These are phyloP conservation scores for Saccostrea glomerata DNA, from an alignment of 1,140 invertebrate species.

Conservation along the genomic window DNA sequence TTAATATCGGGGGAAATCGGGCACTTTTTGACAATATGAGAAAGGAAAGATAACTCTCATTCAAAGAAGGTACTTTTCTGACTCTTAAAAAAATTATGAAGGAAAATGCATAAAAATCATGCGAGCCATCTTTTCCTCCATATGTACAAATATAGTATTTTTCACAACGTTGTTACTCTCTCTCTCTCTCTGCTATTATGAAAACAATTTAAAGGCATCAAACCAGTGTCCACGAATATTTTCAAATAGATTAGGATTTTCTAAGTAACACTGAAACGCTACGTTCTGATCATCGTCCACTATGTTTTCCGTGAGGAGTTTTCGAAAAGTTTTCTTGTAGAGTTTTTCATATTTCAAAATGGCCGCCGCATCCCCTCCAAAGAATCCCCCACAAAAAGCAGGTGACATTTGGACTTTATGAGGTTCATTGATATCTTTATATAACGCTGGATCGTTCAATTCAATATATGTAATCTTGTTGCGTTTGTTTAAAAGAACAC, in stretches of 20 bases:
- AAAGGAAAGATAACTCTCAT: not conserved
- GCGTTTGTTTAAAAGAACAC: constrained; percentile 5
- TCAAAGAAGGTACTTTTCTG: not conserved
- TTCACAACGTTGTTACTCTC: not conserved
- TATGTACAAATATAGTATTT: too few species aligned
- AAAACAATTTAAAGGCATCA: constrained; percentile 50
- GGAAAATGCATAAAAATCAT: too few species aligned
- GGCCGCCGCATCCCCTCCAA: constrained; percentile 38
- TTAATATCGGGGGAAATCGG: too few species aligned
- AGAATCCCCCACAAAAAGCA: constrained; percentile 47
- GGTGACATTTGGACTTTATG: constrained; percentile 35
- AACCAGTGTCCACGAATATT: constrained; percentile 44
- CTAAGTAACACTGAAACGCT: constrained; percentile 36
- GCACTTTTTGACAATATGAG: not conserved
- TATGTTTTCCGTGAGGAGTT: constrained; percentile 41
- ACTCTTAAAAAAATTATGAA: too few species aligned
- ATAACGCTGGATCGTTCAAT: constrained; percentile 27
- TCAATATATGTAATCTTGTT: constrained; percentile 42
- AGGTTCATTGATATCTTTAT: not conserved
- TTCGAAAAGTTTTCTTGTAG: constrained; percentile 46
- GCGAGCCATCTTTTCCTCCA: too few species aligned
- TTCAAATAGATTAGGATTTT: constrained; percentile 42
- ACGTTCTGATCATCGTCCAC: constrained; percentile 53
- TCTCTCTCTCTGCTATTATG: not conserved
- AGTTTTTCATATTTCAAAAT: constrained; percentile 43